Conservation (phyloP, 2,113 vertebrate genomes). For the Hepsetus odoe region DNA sequence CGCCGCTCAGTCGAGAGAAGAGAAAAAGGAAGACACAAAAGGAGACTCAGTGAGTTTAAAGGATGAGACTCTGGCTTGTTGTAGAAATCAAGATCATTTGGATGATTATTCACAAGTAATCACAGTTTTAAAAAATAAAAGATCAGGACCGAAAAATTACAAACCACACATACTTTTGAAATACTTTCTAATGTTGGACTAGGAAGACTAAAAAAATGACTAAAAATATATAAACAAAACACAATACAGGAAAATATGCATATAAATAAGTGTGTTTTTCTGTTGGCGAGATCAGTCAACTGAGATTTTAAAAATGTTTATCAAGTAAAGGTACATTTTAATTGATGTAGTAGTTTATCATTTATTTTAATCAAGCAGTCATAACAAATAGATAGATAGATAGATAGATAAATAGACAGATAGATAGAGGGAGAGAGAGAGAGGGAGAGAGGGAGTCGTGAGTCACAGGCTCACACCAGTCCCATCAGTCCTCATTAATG, state of each 20-base stretch:
- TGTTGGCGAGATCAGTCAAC: too few species aligned
- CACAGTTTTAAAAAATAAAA: too few species aligned
- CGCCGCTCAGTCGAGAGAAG: neutral
- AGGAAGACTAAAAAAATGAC: too few species aligned
- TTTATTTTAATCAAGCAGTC: too few species aligned
- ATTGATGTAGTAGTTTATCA: too few species aligned
- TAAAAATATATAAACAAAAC: too few species aligned
- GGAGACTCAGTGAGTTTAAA: neutral
- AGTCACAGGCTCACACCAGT: neutral
- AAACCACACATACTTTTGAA: too few species aligned
- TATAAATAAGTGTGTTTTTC: too few species aligned
- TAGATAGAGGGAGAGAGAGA: neutral
- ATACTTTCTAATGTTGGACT: too few species aligned
- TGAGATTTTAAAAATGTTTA: too few species aligned
- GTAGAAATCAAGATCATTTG: neutral
- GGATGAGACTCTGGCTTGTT: neutral
- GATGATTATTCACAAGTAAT: neutral
- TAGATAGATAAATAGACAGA: neutral
- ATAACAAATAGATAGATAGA: neutral
- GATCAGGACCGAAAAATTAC: too few species aligned
- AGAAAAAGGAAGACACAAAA: neutral
- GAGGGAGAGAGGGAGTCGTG: neutral
- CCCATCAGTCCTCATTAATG: conserved; percentile 44
- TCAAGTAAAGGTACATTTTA: too few species aligned
- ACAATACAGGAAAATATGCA: neutral